Evolutionary conservation across 2,888 invertebrate species (phyloP), one percentile per base, ranked within the genome.

Genomic region (Abrostola tripartita): DNA sequence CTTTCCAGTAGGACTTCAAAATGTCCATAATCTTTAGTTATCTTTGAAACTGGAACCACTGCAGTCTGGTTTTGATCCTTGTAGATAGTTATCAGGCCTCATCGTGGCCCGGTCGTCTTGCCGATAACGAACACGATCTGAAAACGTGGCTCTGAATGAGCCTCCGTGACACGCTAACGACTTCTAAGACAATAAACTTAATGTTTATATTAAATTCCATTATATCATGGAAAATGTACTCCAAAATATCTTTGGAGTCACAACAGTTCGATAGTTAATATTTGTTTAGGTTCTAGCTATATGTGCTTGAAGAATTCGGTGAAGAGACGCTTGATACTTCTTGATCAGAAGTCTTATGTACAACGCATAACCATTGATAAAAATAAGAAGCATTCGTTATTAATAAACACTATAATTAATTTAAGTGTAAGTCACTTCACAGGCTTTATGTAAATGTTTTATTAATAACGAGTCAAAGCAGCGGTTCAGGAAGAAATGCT

Each of bases 401-500:
- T 24, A n/a, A n/a, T n/a, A n/a, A n/a, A n/a, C n/a, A n/a, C n/a
- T n/a, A n/a, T n/a, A n/a, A n/a, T n/a, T n/a, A 24, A 24, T 2
- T 24, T 24, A 24, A 24, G 24, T 24, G 24, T 24, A 24, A 24
- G 24, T 24, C 24, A 1, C 24, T 24, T 24, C 4, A 24, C 24
- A 24, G 4, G 24, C 24, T 24, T n/a, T n/a, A n/a, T n/a, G n/a
- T n/a, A n/a, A n/a, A n/a, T n/a, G n/a, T n/a, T n/a, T n/a, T n/a
- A n/a, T n/a, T 24, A 24, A 24, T 24, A 24, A 24, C 24, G 24
- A 24, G 24, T 24, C 24, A 24, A 24, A 24, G 24, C 24, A 24
- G 58, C 37, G 53, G 65, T 70, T 67, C 72, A 71, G 62, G 66
- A 75, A 77, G 68, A 72, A 74, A 79, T 63, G 50, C n/a, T 65